A percentile compares a stretch with the other conserved stretches of the same genome.
These are phyloP conservation scores for Pegea sp. DNA, from an alignment of 23 tunicate species.

Conservation along the genomic window DNA sequence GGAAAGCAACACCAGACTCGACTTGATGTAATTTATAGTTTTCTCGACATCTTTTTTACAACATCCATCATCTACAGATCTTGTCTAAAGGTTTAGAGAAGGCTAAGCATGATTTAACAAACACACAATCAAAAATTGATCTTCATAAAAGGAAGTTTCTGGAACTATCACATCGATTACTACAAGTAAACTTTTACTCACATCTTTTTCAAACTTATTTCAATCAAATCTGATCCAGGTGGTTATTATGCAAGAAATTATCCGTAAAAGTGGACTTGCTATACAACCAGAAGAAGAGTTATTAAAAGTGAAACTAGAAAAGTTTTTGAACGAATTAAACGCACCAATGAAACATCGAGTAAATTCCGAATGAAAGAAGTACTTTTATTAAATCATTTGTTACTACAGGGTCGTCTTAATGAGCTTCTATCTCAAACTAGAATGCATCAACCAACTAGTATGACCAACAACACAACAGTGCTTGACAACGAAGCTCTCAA, in stretches of 20 bases:
- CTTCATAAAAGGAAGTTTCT: constrained; percentile 59
- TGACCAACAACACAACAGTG: constrained; percentile 1
- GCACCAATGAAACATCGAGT: constrained; percentile 82
- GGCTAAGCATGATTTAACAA: constrained; percentile 40
- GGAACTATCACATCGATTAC: constrained; percentile 62
- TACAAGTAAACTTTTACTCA: no score
- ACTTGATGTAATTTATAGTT: constrained; percentile 48
- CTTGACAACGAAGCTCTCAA: constrained; percentile 69
- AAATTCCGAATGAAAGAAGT: constrained; percentile 3
- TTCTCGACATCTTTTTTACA: no score
- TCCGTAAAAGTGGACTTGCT: constrained; percentile 82
- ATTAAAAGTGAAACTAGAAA: constrained; percentile 62
- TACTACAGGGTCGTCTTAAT: constrained; percentile 85
- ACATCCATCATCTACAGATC: constrained; percentile 18
- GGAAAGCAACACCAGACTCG: constrained; percentile 67
- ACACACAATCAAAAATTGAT: constrained; percentile 61
- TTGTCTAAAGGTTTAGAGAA: constrained; percentile 50
- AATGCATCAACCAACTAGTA: constrained; percentile 15
- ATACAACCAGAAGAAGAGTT: constrained; percentile 95
- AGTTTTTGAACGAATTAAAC: constrained; percentile 36
- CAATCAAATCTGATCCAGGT: constrained; percentile 18
- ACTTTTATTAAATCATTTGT: no score
- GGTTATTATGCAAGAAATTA: constrained; percentile 62
- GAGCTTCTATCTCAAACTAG: constrained; percentile 88
- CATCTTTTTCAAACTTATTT: neutral